These are phyloP conservation scores for Sebastes minor DNA, from an alignment of 2,797 vertebrate species.

Conservation along the genomic window DNA sequence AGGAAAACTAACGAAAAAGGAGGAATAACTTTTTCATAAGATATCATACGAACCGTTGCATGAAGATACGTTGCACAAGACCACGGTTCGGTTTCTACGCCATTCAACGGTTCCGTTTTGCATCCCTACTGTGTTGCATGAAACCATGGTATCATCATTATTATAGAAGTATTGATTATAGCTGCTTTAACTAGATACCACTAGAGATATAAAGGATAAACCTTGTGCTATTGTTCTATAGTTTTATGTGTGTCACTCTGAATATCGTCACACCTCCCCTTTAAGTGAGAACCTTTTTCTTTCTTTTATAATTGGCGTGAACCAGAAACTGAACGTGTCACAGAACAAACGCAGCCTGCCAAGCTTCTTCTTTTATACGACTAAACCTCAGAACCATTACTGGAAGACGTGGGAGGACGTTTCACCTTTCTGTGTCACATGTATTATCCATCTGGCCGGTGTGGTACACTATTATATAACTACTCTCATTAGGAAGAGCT, in stretches of 20 bases:
- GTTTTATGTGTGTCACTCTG: not conserved
- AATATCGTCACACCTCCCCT: not conserved
- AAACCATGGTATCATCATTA: too few species aligned
- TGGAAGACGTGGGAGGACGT: not conserved
- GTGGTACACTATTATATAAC: not conserved
- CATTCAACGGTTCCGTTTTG: too few species aligned
- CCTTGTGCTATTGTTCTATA: not conserved
- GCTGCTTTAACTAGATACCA: too few species aligned
- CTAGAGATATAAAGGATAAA: not conserved
- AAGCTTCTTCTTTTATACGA: not conserved
- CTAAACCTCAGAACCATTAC: not conserved
- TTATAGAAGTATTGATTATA: not conserved
- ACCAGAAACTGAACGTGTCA: not conserved
- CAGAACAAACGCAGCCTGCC: not conserved
- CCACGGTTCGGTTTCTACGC: too few species aligned
- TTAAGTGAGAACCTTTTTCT: not conserved
- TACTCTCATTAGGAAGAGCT: constrained; percentile 1
- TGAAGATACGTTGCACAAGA: too few species aligned
- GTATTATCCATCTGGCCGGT: not conserved
- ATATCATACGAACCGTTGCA: too few species aligned
- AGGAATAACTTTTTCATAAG: too few species aligned
- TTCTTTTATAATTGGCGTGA: not conserved
- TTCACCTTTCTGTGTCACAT: not conserved
- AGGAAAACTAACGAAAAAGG: too few species aligned
- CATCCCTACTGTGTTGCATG: fast-evolving